A percentile compares a stretch with the other conserved stretches of the same genome.
Conservation (phyloP, 2,113 vertebrate genomes). For the Fulmarus glacialis region DNA sequence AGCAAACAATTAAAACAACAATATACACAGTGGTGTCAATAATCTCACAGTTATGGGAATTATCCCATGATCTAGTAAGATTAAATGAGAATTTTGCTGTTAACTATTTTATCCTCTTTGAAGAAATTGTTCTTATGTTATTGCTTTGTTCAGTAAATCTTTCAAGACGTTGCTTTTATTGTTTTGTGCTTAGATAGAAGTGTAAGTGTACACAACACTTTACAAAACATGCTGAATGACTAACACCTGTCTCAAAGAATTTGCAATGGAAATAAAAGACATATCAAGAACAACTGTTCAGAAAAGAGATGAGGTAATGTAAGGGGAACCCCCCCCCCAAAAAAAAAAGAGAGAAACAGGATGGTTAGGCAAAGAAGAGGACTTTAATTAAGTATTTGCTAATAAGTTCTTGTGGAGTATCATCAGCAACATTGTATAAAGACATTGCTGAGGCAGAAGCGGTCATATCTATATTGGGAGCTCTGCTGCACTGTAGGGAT, state of each 20-base stretch:
- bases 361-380: background rate
- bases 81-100: slow-evolving; percentile 5
- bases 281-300: background rate
- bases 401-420: background rate
- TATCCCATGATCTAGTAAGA: slow-evolving; percentile 2
- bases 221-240: background rate
- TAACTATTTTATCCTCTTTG: background rate
- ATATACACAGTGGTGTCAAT: slow-evolving; percentile 26
- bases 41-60: slow-evolving; percentile 33
- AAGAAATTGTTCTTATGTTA: background rate
- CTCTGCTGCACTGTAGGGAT: background rate
- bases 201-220: background rate
- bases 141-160: background rate
- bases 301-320: background rate
- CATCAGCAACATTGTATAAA: background rate
- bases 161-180: background rate
- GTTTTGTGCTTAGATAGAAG: background rate
- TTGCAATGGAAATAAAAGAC: background rate
- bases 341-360: background rate
- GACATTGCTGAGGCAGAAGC: background rate
- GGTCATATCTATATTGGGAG: background rate
- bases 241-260: background rate
- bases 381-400: background rate
- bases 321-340: too few species aligned
- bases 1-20: slow-evolving; percentile 60